Conservation (phyloP, 2,888 invertebrate genomes). For the Philereme transversata region DNA sequence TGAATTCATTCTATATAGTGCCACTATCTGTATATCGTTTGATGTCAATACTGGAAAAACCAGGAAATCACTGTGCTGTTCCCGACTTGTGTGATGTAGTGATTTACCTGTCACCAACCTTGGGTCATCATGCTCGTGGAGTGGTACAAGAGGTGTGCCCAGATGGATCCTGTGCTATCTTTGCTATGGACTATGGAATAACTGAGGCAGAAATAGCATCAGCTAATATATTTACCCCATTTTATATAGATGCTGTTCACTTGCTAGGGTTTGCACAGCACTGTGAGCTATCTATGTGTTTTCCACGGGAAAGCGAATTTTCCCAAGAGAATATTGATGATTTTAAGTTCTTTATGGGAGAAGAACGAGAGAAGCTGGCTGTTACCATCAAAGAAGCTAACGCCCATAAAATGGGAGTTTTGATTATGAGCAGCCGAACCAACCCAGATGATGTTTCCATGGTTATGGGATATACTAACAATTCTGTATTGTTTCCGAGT, state of each 20-base stretch:
- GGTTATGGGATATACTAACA: neutral
- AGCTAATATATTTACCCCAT: neutral
- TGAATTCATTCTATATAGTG: constrained; percentile 17
- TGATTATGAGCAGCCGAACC: constrained; percentile 13
- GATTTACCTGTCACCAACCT: constrained; percentile 6
- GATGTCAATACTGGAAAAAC: constrained; percentile 9
- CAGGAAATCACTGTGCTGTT: neutral
- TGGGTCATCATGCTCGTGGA: constrained; percentile 11
- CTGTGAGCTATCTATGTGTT: constrained; percentile 18
- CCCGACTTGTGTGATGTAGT: neutral
- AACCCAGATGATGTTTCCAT: constrained; percentile 19
- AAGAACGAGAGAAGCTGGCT: constrained; percentile 3
- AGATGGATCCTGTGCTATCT: constrained; percentile 4
- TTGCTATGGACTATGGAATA: constrained; percentile 21
- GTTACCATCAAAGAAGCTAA: constrained; percentile 5
- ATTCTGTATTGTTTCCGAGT: constrained; percentile 1
- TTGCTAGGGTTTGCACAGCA: constrained; percentile 16
- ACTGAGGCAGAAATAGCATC: neutral
- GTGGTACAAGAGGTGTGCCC: neutral
- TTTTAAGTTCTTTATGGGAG: constrained; percentile 21
- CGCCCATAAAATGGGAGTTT: constrained; percentile 13
- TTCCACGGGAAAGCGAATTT: constrained; percentile 5
- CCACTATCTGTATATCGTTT: constrained; percentile 3
- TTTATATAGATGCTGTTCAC: neutral
- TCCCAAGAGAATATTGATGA: neutral